These are phyloP conservation scores for Sebastes steindachneri DNA, from an alignment of 2,797 vertebrate species.

Conservation along the genomic window DNA sequence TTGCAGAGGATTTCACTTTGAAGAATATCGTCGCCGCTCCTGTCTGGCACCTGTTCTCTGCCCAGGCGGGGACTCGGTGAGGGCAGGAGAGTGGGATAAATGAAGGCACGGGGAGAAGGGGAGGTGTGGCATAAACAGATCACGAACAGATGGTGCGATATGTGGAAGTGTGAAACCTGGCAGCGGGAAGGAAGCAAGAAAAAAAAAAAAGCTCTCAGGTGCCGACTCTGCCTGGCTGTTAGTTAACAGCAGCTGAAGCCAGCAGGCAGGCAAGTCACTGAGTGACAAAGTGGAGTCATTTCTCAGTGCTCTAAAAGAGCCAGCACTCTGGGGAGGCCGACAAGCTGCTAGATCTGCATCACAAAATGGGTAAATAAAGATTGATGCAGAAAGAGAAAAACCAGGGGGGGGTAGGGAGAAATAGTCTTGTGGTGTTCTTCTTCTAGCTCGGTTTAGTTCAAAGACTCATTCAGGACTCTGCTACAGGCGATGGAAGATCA, in stretches of 20 bases:
- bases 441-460: conserved; percentile 45
- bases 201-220: conserved; percentile 61
- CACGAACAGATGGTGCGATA: conserved; percentile 81
- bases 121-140: conserved; percentile 74
- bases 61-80: conserved; percentile 58
- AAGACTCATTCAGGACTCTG: conserved; percentile 46
- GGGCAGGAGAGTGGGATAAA: conserved; percentile 41
- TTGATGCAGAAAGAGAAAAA: conserved; percentile 50
- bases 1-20: conserved; percentile 49
- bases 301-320: conserved; percentile 61
- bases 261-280: conserved; percentile 66
- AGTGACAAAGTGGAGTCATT: conserved; percentile 79
- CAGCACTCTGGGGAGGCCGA: conserved; percentile 58
- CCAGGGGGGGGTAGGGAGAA: background rate
- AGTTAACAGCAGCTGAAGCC: conserved; percentile 74
- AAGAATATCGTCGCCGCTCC: conserved; percentile 38
- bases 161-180: conserved; percentile 74
- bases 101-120: conserved; percentile 25
- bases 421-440: conserved; percentile 22
- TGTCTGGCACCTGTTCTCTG: conserved; percentile 65
- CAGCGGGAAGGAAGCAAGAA: conserved; percentile 60
- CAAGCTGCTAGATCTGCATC: conserved; percentile 70
- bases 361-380: conserved; percentile 70
- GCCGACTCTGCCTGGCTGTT: conserved; percentile 67
- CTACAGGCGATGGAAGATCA: conserved; percentile 43